Evolutionary conservation across 2,113 vertebrate genomes (phyloP).

Genomic region (Sminthopsis crassicaudata): DNA sequence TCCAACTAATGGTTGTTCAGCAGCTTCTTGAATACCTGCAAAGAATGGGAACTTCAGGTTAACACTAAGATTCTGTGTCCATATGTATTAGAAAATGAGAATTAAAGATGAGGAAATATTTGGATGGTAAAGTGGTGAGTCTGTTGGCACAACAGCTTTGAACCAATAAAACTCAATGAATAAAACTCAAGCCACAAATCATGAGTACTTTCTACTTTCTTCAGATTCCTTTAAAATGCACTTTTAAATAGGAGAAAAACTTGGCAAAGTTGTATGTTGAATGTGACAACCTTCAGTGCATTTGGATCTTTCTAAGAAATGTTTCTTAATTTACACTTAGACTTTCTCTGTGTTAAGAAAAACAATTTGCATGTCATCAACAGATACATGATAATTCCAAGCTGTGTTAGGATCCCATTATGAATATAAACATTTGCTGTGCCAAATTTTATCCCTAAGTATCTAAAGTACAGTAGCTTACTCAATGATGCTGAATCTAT

Average conservation of each 20-base stretch:
- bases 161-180: background rate
- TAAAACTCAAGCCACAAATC: background rate
- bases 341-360: constrained; percentile 53
- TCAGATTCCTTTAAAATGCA: constrained; percentile 26
- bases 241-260: constrained; percentile 43
- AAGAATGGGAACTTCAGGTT: background rate
- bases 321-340: constrained; percentile 63
- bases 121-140: background rate
- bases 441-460: constrained; percentile 32
- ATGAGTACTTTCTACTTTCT: background rate
- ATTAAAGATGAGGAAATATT: background rate
- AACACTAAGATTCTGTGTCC: background rate
- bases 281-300: constrained; percentile 46
- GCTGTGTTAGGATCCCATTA: constrained; percentile 49
- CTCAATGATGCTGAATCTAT: background rate
- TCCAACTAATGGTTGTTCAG: background rate
- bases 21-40: background rate
- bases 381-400: constrained; percentile 51
- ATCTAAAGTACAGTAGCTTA: background rate
- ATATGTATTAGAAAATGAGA: background rate
- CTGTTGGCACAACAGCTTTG: background rate
- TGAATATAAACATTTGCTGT: constrained; percentile 48
- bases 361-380: constrained; percentile 58
- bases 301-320: constrained; percentile 53
- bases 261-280: constrained; percentile 45